A percentile compares a stretch with the other conserved stretches of the same genome.
Evolutionary conservation across 2,888 invertebrate genomes (phyloP).

Genomic region (Oconnorella tubifera): DNA sequence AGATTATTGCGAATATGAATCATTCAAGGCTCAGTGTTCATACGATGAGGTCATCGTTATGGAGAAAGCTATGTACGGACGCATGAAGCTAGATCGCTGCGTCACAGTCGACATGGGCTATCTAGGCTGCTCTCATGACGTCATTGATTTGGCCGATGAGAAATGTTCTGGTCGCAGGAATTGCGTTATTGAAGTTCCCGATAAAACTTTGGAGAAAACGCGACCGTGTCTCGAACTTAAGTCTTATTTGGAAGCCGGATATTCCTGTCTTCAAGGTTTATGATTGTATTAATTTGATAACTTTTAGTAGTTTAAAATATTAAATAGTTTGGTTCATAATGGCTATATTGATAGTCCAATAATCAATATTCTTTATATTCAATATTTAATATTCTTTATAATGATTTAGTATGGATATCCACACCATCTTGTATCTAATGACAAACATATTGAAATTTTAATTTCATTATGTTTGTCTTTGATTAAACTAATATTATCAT

Average conservation of each 20-base stretch:
- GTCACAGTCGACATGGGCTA: constrained; percentile 31
- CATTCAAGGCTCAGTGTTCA: constrained; percentile 24
- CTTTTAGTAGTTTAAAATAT: no score
- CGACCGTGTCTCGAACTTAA: constrained; percentile 31
- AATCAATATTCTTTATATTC: no score
- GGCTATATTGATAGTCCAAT: no score
- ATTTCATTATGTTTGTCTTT: no score
- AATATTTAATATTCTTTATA: no score
- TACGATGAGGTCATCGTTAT: constrained; percentile 29
- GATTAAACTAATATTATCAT: no score
- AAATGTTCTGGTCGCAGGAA: constrained; percentile 29
- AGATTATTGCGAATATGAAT: constrained; percentile 29
- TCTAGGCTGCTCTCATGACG: constrained; percentile 30
- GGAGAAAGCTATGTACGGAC: constrained; percentile 26
- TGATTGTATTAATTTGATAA: no score
- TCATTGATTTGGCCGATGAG: constrained; percentile 25
- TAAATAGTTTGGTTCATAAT: no score
- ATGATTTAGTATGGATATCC: no score
- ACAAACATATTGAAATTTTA: no score
- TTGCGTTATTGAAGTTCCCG: constrained; percentile 28
- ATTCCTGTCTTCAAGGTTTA: constrained; percentile 31
- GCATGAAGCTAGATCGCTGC: constrained; percentile 30
- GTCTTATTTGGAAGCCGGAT: constrained; percentile 31
- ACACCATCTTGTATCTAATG: no score
- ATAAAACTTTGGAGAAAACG: constrained; percentile 20